Percentiles rank a stretch among this genome's conserved stretches.
These are phyloP conservation scores for Diarsia dahlii DNA, from an alignment of 2,888 invertebrate species.

Conservation along the genomic window DNA sequence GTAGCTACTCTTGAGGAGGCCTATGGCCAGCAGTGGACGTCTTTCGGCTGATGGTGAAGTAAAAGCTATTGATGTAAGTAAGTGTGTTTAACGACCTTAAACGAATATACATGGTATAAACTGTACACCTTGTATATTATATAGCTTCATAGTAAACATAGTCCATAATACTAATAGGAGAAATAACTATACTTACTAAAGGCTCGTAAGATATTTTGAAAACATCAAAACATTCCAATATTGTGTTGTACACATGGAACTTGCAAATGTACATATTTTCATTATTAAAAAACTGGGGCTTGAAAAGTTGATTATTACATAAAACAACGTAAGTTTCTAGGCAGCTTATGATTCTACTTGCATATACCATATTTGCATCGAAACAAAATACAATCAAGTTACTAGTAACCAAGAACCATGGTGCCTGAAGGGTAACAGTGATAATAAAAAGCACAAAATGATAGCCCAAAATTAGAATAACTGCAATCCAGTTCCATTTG, in stretches of 20 bases:
- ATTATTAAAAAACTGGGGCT: not conserved
- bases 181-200: conserved; percentile 10
- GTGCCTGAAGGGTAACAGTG: rapidly evolving
- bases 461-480: conserved; percentile 1
- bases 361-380: conserved; percentile 24
- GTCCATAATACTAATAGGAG: not conserved
- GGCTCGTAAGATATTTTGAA: not conserved
- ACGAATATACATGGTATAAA: no score
- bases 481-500: conserved; percentile 26
- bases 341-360: conserved; percentile 7
- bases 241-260: conserved; percentile 2
- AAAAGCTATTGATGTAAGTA: no score
- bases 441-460: not conserved
- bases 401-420: not conserved
- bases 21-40: no score
- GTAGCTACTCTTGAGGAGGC: no score
- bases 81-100: no score
- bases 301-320: not conserved
- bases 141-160: no score
- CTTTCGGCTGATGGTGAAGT: no score
- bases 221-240: conserved; percentile 13
- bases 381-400: not conserved
- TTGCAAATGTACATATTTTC: not conserved
- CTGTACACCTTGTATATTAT: no score
- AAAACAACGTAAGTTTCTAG: conserved; percentile 8